Base-by-base conservation (phyloP, 64 coral and sea anemone genomes). In the Trachythela sp. region DNA sequence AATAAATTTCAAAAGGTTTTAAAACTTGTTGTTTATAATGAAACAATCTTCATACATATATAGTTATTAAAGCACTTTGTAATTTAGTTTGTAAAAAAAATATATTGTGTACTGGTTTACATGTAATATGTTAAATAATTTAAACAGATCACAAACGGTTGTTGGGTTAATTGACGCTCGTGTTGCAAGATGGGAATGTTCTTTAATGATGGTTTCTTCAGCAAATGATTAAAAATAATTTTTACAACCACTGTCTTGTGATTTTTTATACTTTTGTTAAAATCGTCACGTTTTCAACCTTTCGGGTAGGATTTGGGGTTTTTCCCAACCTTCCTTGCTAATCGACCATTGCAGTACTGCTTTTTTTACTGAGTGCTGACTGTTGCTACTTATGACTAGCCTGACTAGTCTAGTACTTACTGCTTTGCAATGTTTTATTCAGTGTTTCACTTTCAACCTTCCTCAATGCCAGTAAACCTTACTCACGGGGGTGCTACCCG, bases 161-260 rank as follows among this genome's bases (percentile, higher is more conserved):
- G 26, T n/a, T 20, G 56, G 20, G 1, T 64, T 22, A 64, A 64
- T 64, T 64, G 4, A 64, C 56, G 56, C 56, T 64, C 5, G 56
- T 27, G 56, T 64, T 64, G 56, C 20, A 27, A n/a, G 56, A 64
- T 64, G 24, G 15, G 56, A 64, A 0, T 64, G 24, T 64, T 64
- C 56, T 45, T 45, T 45, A 45, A 45, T 45, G 42, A 64, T 64
- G 56, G 56, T 64, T n/a, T 5, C 56, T 64, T 64, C 56, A 64
- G 56, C 56, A 64, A 64, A 64, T 22, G 56, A 64, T 64, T 64
- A 64, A 64, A 52, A 64, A 64, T 64, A 64, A 64, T 64, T 64
- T 64, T 64, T 64, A 64, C 56, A 64, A 24, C 26, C 4, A 27
- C 24, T 64, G 56, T 26, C 26, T n/a, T 64, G 56, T 64, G 56